Conservation (phyloP, 2,888 invertebrate genomes). For the Neelides folsomi region DNA sequence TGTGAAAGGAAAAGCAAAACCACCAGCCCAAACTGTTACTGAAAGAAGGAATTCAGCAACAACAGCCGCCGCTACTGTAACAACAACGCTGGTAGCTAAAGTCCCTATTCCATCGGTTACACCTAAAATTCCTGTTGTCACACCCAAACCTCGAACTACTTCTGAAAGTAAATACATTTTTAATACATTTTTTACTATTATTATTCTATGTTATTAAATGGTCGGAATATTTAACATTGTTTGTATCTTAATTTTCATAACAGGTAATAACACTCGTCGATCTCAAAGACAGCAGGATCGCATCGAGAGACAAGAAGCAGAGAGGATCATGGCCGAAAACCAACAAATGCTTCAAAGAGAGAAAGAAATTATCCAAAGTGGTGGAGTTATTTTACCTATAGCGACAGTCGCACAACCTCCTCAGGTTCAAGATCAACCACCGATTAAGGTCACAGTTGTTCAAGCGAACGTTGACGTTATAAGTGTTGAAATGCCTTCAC, state of each 20-base stretch:
- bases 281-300: conserved; percentile 37
- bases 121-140: background rate
- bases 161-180: background rate
- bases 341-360: conserved; percentile 35
- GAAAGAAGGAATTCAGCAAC: background rate
- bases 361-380: conserved; percentile 33
- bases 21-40: too few species aligned
- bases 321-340: conserved; percentile 36
- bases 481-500: conserved; percentile 3
- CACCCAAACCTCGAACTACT: background rate
- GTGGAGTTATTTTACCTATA: too few species aligned
- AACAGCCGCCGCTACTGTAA: background rate
- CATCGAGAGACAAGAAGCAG: conserved; percentile 35
- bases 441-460: background rate
- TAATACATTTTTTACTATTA: background rate
- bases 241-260: too few species aligned
- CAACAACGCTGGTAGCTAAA: background rate
- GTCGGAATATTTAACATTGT: too few species aligned
- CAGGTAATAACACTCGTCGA: conserved; percentile 30
- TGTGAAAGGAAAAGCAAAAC: background rate
- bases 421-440: too few species aligned
- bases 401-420: too few species aligned
- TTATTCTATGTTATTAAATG: too few species aligned
- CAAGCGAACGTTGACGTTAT: conserved; percentile 1
- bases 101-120: background rate